Base-by-base conservation (phyloP, 92 coral and sea anemone genomes). In the Nematostella vectensis region DNA sequence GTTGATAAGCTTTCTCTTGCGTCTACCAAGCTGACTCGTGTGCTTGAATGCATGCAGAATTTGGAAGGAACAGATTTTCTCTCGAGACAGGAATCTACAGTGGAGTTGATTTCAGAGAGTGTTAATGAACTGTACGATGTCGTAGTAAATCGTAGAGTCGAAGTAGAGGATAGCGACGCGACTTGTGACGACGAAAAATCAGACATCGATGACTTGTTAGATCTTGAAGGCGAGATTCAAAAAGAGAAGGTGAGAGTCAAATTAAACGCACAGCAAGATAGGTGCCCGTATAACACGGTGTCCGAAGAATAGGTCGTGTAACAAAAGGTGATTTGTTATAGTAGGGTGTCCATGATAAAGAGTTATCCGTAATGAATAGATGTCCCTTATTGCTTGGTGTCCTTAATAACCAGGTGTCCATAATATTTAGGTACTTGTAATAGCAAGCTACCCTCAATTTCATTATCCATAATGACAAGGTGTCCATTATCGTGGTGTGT, bases 81-180 rank as follows among this genome's bases (percentile, higher is more conserved):
- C 1, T 17, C 25, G 11, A 38, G 16, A 58, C 12, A 2, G 25
- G 17, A 38, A 17, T 2, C 48, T 19, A 6, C 39, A 4, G 49
- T 58, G 0, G 36, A 16, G 17, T 15, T 45, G 19, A 37, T 69
- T 10, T 63, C 54, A 37, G 55, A 49, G 29, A 61, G 30, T 20
- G 69, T 72, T 28, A 42, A 48, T 55, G 71, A 54, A 50, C 56
- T 76, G 0, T 56, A 76, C 56, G 71, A 56, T 26, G 10, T 59
- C 24, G 48, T 62, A 33, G 66, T 76, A 60, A 38, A 22, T 30
- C 27, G 25, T 11, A 50, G 25, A 38, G 73, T 56, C n/a, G n/a
- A n/a, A n/a, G n/a, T n/a, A 24, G 43, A 63, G 47, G 47, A 54
- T n/a, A 44, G 11, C 27, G 60, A 3, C 10, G 45, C 0, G 25